phyloP scores from a whole-genome alignment of 2,113 vertebrate species.

The Passer montanus region DNA sequence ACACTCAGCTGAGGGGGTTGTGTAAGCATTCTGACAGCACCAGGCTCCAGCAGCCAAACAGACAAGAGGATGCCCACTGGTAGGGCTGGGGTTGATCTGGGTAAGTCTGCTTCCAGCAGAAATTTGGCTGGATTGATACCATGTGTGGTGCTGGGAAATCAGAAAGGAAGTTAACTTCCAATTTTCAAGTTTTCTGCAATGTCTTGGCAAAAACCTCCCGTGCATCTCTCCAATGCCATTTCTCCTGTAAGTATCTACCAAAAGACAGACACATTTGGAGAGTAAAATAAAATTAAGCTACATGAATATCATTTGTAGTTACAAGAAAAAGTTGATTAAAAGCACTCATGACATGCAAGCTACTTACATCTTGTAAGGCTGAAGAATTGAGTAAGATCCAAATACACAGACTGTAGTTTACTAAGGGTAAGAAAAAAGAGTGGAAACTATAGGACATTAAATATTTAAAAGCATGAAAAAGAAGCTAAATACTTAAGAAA shows the following conservation, averaged over 20 bases:
- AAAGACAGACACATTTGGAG: not conserved
- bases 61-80: not conserved
- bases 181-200: not conserved
- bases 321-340: not conserved
- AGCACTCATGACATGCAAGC: fast-evolving
- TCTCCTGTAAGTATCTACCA: not conserved
- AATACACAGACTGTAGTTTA: not conserved
- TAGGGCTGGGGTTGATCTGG: not conserved
- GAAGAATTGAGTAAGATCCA: not conserved
- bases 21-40: not conserved
- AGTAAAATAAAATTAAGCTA: not conserved
- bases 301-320: not conserved
- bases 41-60: not conserved
- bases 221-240: not conserved
- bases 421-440: not conserved
- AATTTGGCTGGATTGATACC: not conserved
- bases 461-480: not conserved
- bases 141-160: not conserved
- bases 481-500: not conserved
- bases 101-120: not conserved
- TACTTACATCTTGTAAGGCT: not conserved
- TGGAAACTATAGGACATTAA: not conserved
- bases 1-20: not conserved
- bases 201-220: not conserved
- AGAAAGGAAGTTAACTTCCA: not conserved